Evolutionary conservation across 2,113 vertebrate genomes (phyloP).

Genomic region (Sialia sialis): DNA sequence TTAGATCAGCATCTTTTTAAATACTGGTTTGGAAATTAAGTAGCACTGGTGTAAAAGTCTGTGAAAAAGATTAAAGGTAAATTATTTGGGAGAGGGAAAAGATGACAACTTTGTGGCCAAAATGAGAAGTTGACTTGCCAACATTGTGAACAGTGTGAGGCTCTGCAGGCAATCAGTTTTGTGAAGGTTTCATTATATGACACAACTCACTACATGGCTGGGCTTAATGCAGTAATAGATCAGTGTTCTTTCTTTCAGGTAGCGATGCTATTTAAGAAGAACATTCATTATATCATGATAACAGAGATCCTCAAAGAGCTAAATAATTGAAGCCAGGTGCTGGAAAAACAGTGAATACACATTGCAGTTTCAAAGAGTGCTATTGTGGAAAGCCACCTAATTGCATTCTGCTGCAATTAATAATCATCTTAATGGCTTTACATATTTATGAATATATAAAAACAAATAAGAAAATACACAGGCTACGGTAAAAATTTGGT

Average conservation of each 20-base stretch:
- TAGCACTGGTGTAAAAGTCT: background rate
- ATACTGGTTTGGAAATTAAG: background rate
- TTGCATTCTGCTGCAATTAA: slow-evolving; percentile 54
- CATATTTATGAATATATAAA: slow-evolving; percentile 57
- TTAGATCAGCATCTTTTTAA: background rate
- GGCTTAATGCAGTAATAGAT: slow-evolving; percentile 36
- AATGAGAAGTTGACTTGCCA: background rate
- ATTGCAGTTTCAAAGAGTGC: background rate
- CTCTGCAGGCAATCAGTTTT: background rate
- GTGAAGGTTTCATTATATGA: background rate
- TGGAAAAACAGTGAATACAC: background rate
- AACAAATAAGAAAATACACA: slow-evolving; percentile 33
- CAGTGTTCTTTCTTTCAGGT: slow-evolving; percentile 5
- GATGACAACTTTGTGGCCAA: background rate
- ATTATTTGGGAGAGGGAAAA: background rate
- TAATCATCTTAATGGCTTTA: slow-evolving; percentile 53
- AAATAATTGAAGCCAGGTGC: slow-evolving; percentile 13
- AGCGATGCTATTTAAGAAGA: background rate
- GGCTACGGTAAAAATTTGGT: slow-evolving; percentile 17
- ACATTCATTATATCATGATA: slow-evolving; percentile 32
- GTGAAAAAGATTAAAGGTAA: background rate
- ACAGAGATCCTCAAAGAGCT: slow-evolving; percentile 15
- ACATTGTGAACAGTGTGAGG: background rate
- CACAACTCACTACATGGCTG: background rate
- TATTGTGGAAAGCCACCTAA: slow-evolving; percentile 25